Evolutionary conservation across 37 sponge, comb jelly and placozoan genomes (phyloP).

Genomic region (Theonella swinhoei): DNA sequence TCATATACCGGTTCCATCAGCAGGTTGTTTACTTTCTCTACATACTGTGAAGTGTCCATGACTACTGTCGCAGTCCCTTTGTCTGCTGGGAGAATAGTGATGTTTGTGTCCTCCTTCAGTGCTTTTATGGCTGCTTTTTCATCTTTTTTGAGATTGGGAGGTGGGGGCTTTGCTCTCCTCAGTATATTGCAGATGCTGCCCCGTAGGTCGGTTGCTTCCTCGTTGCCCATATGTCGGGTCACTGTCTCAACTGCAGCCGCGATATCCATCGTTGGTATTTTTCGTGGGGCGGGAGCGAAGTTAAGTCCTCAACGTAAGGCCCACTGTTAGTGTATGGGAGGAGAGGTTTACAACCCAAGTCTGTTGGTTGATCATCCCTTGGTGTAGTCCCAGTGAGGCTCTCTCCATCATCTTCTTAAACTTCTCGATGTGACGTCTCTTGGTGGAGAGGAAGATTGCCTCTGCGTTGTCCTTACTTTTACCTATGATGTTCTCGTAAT

Average conservation of each 20-base stretch:
- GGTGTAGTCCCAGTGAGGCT: too few species aligned
- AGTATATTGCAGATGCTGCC: slow-evolving; percentile 2
- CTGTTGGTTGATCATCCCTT: too few species aligned
- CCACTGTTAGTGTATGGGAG: slow-evolving; percentile 10
- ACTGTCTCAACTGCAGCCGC: background rate
- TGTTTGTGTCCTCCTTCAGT: background rate
- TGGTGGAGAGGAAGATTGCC: too few species aligned
- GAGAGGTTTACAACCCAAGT: too few species aligned
- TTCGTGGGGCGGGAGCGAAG: slow-evolving; percentile 33
- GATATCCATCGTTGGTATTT: slow-evolving; percentile 18
- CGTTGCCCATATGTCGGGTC: background rate
- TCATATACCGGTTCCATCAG: too few species aligned
- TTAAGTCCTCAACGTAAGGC: slow-evolving; percentile 12
- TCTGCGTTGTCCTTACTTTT: too few species aligned
- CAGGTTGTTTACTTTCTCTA: background rate
- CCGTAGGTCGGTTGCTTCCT: slow-evolving; percentile 1
- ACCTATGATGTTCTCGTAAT: too few species aligned
- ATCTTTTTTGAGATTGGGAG: background rate
- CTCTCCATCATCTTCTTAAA: too few species aligned
- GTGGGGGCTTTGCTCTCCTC: slow-evolving; percentile 9
- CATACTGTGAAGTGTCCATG: background rate
- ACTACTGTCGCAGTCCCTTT: background rate
- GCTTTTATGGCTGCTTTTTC: background rate
- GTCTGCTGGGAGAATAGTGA: background rate
- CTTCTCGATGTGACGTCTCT: too few species aligned